phyloP scores from a whole-genome alignment of 1,140 invertebrate genomes.

The Camponotus floridanus region DNA sequence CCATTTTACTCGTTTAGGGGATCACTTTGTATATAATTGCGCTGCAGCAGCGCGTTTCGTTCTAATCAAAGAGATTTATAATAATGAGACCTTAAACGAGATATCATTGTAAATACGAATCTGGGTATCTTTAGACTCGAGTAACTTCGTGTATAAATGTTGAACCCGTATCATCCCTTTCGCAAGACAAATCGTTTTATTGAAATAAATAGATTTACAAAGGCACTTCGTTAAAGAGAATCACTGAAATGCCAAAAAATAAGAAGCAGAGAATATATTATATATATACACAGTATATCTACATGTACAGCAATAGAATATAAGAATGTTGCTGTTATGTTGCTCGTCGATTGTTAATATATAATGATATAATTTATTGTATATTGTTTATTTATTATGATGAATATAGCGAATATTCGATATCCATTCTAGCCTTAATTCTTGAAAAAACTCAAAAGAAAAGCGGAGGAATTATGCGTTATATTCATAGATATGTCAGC shows the following conservation, averaged over 20 bases:
- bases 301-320: constrained; percentile 44
- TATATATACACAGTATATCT: constrained; percentile 23
- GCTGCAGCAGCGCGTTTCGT: constrained; percentile 38
- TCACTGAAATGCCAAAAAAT: constrained; percentile 53
- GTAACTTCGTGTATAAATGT: constrained; percentile 59
- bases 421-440: neutral
- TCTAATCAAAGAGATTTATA: constrained; percentile 58
- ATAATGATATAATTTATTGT: constrained; percentile 32
- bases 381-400: constrained; percentile 13
- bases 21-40: constrained; percentile 61
- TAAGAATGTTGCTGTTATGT: constrained; percentile 28
- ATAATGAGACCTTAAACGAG: constrained; percentile 33
- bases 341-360: constrained; percentile 16
- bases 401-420: neutral
- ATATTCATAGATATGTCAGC: neutral
- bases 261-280: constrained; percentile 31
- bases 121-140: constrained; percentile 16
- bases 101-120: constrained; percentile 53
- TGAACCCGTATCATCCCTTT: constrained; percentile 45
- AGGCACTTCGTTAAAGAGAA: constrained; percentile 17
- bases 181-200: constrained; percentile 48
- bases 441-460: constrained; percentile 6
- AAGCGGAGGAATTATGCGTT: neutral
- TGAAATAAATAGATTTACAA: constrained; percentile 27
- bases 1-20: constrained; percentile 44